Evolutionary conservation across 2,113 vertebrate species (phyloP).

Genomic region (Odobenus rosmarus): DNA sequence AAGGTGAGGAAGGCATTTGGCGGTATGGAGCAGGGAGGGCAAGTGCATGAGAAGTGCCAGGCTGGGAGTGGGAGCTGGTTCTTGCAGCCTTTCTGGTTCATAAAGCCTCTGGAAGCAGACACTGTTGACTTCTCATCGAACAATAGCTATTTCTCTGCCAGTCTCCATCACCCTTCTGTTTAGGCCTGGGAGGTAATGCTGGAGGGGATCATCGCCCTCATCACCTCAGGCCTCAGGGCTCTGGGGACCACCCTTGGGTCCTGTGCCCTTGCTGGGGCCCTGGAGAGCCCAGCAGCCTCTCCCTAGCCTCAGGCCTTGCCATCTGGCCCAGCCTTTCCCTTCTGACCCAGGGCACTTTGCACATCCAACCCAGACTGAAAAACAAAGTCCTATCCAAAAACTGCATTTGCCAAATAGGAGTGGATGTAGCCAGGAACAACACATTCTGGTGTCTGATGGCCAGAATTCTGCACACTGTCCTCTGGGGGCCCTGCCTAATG

Average conservation of each 20-base stretch:
- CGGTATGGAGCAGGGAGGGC: neutral
- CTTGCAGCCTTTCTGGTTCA: neutral
- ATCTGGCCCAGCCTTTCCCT: constrained; percentile 60
- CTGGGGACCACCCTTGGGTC: neutral
- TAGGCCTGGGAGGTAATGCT: neutral
- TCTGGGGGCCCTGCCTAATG: constrained; percentile 28
- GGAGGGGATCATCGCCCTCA: rapidly evolving
- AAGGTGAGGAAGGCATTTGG: neutral
- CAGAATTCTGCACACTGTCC: constrained; percentile 41
- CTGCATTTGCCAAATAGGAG: constrained; percentile 61
- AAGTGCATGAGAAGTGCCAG: rapidly evolving
- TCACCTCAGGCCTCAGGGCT: neutral
- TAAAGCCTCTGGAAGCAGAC: neutral
- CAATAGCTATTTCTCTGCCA: neutral
- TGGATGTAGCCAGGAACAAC: constrained; percentile 56
- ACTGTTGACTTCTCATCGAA: neutral
- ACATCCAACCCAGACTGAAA: constrained; percentile 56
- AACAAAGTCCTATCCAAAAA: constrained; percentile 64
- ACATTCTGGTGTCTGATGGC: constrained; percentile 45
- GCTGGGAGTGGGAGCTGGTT: neutral
- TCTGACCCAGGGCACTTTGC: constrained; percentile 41
- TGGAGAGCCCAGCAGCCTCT: neutral
- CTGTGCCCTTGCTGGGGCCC: neutral
- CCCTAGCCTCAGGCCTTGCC: neutral
- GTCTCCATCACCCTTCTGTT: neutral